Base-by-base conservation (phyloP, 2,888 invertebrate genomes). In the Rhynchonema sp. region DNA sequence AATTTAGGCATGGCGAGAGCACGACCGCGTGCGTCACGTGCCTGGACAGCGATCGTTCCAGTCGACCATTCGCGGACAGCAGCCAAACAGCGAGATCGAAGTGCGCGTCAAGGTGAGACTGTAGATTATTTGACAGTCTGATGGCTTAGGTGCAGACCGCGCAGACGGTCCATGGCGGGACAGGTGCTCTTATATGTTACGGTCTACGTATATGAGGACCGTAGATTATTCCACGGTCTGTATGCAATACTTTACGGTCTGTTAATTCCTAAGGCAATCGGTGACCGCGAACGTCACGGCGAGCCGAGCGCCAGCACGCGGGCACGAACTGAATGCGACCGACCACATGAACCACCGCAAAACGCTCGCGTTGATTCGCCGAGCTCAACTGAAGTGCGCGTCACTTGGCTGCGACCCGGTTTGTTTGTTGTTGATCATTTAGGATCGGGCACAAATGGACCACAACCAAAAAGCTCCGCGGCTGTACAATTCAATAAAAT, bases 1-100 rank as follows among this genome's bases (percentile, higher is more conserved):
- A n/a, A n/a, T 38, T 17, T 23, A 49, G 49, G 49, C 49, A 3
- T 49, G 49, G 49, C 20, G 6, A 6, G n/a, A 6, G n/a, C 49
- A 49, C 49, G n/a, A n/a, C 6, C 49, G 13, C 9, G 49, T 49
- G 49, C 49, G 49, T n/a, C 49, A 49, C 23, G 17, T 49, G 25
- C 1, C 58, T 67, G 46, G 69, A 66, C 30, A 67, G 65, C 46
- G 70, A 68, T 27, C 3, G 3, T n/a, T 69, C 65, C 65, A 66
- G 25, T 63, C 67, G 28, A 66, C 68, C 28, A 67, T 72, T 54
- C 64, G 65, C 46, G 63, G 63, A 52, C 66, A 72, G 53, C 67
- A 70, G 25, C 71, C 72, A 17, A 72, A 72, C 62, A 68, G 64
- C 52, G 70, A 68, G 55, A 67, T 72, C 30, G 69, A 71, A 53